Percentiles rank a stretch among this genome's conserved stretches.
Evolutionary conservation across 2,113 vertebrate species (phyloP).

Genomic region (Tylochromis polylepis): DNA sequence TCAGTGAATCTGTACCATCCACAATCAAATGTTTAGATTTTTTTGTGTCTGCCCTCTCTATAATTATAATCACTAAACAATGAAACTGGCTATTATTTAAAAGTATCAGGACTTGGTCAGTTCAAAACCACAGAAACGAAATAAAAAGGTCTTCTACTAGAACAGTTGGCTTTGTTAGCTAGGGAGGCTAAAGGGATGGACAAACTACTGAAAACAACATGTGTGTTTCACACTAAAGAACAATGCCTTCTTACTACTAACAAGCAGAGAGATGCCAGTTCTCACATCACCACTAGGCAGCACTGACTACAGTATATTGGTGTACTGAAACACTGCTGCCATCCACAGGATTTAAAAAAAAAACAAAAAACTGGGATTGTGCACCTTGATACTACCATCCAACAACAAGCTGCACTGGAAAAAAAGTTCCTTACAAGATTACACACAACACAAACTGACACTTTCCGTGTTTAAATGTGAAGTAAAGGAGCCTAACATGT

Average conservation of each 20-base stretch:
- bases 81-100: neutral
- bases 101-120: neutral
- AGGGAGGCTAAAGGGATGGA: neutral
- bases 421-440: neutral
- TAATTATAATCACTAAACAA: neutral
- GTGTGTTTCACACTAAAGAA: neutral
- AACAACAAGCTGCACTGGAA: slow-evolving; percentile 12
- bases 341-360: slow-evolving; percentile 61
- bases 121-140: neutral
- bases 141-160: neutral
- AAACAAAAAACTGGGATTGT: slow-evolving; percentile 70
- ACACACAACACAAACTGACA: slow-evolving; percentile 4
- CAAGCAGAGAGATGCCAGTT: neutral
- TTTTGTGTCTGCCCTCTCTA: neutral
- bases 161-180: slow-evolving; percentile 14
- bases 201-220: neutral
- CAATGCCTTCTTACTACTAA: neutral
- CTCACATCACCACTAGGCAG: neutral
- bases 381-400: neutral
- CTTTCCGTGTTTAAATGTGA: neutral
- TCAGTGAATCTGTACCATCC: neutral
- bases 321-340: slow-evolving; percentile 35
- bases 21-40: neutral
- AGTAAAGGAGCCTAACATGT: neutral
- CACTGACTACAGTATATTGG: slow-evolving; percentile 10